Percentiles rank a stretch among this genome's conserved stretches.
phyloP scores from a whole-genome alignment of 2,113 vertebrate genomes.

The Rhodinocichla rosea region DNA sequence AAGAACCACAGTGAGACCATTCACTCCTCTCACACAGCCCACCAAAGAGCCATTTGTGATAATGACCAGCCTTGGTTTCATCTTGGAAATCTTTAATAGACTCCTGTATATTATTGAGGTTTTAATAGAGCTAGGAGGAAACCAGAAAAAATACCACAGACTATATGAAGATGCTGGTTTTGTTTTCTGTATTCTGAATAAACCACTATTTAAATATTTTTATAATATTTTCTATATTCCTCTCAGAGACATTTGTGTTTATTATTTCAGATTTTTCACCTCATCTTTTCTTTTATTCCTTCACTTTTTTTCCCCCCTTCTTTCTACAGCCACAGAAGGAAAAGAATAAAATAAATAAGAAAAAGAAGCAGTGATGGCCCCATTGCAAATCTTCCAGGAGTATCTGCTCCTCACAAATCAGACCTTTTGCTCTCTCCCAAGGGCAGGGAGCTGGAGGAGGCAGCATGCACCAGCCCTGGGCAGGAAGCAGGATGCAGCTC shows the following conservation, averaged over 20 bases:
- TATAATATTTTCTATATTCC: neutral
- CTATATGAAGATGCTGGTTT: neutral
- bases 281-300: neutral
- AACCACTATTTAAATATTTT: neutral
- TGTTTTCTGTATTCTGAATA: neutral
- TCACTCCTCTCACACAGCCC: neutral
- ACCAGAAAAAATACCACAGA: neutral
- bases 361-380: neutral
- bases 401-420: neutral
- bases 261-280: neutral
- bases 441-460: neutral
- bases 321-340: neutral
- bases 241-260: neutral
- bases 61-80: conserved; percentile 14
- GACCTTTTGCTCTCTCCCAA: neutral
- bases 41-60: conserved; percentile 23
- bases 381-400: neutral
- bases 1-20: neutral
- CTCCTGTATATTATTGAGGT: neutral
- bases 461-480: neutral
- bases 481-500: neutral
- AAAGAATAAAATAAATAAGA: neutral
- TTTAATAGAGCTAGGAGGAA: neutral
- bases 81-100: conserved; percentile 21
- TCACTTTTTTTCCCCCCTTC: fast-evolving